These are phyloP conservation scores for Sarcophilus harrisii DNA, from an alignment of 2,797 vertebrate species.

Conservation along the genomic window DNA sequence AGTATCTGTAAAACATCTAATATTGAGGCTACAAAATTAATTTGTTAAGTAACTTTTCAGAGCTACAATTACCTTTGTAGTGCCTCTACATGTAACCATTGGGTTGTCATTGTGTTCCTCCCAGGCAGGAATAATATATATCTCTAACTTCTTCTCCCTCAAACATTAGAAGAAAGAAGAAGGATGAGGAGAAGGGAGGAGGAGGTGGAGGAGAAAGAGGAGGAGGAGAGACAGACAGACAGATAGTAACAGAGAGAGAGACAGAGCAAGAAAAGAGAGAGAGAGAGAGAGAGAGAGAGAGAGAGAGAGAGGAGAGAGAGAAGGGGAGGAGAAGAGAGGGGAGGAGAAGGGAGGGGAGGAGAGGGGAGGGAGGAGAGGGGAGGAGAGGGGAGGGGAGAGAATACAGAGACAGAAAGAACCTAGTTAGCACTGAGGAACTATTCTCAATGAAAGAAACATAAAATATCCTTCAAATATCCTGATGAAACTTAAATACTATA, in stretches of 20 bases:
- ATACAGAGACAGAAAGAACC: background rate
- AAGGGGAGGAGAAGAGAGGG: background rate
- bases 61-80: background rate
- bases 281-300: fast-evolving
- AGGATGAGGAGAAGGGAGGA: background rate
- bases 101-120: background rate
- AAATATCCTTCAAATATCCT: background rate
- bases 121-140: background rate
- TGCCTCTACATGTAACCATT: background rate
- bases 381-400: background rate
- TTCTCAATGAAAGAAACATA: background rate
- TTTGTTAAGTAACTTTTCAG: background rate
- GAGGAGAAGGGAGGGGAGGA: fast-evolving
- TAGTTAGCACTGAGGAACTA: background rate
- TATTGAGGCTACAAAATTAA: background rate
- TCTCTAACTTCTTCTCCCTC: background rate
- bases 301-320: background rate
- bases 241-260: background rate
- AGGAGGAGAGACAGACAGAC: no score
- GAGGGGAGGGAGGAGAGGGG: fast-evolving
- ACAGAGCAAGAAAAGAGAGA: background rate
- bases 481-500: background rate
- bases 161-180: fast-evolving
- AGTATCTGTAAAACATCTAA: background rate
- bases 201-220: fast-evolving